A percentile compares a stretch with the other conserved stretches of the same genome.
These are phyloP conservation scores for Orbicella faveolata DNA, from an alignment of 64 coral and sea anemone genomes.

Conservation along the genomic window DNA sequence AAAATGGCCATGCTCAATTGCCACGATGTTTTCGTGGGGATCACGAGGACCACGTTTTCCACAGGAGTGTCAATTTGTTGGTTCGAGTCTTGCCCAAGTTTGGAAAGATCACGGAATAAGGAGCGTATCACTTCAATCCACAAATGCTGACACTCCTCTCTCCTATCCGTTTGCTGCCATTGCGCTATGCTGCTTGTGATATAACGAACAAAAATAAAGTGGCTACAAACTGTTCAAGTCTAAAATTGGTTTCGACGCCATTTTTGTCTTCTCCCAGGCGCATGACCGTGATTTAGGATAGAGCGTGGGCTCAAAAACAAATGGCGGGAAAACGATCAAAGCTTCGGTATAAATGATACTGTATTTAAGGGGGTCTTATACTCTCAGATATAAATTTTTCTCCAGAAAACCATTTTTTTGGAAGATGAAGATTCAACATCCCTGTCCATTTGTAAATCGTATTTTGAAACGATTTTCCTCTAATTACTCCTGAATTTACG, in stretches of 20 bases:
- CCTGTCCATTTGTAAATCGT: too few relatives aligned
- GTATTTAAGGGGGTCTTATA: too few relatives aligned
- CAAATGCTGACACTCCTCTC: neutral
- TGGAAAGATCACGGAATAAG: neutral
- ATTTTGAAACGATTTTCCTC: too few relatives aligned
- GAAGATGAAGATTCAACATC: too few relatives aligned
- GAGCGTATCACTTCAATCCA: neutral
- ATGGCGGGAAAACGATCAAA: neutral
- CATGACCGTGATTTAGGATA: neutral
- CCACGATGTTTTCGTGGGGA: neutral
- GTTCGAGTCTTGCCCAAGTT: neutral
- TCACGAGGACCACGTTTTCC: neutral
- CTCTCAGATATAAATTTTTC: too few relatives aligned
- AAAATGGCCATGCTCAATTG: neutral
- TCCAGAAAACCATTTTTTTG: too few relatives aligned
- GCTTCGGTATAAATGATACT: too few relatives aligned
- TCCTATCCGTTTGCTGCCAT: slow-evolving; percentile 32
- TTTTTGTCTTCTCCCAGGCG: neutral
- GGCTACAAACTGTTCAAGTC: neutral
- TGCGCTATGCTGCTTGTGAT: slow-evolving; percentile 39
- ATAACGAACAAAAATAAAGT: slow-evolving; percentile 38
- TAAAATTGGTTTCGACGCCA: slow-evolving; percentile 33
- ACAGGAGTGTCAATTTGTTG: neutral
- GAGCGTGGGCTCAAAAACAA: neutral
- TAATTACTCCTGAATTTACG: too few relatives aligned